Conservation (phyloP, 2,888 invertebrate genomes). For the Adelphocoris suturalis region DNA sequence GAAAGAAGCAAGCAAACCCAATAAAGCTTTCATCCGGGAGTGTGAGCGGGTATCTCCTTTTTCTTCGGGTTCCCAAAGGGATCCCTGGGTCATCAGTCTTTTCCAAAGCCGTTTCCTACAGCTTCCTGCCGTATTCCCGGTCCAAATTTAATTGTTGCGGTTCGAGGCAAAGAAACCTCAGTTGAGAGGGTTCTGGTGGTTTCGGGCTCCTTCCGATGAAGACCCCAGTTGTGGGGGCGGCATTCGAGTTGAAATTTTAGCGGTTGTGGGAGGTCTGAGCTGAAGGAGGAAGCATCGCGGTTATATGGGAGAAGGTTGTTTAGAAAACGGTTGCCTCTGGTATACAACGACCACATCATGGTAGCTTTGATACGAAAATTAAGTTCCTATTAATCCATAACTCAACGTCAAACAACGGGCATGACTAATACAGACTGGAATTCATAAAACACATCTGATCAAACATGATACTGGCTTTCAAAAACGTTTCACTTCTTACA, state of each 20-base stretch:
- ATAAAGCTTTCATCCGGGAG: background rate
- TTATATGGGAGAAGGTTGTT: background rate
- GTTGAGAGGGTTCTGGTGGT: background rate
- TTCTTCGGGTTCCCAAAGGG: background rate
- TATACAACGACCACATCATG: no score
- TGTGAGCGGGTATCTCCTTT: conserved; percentile 3
- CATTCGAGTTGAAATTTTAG: background rate
- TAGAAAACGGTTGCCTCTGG: background rate
- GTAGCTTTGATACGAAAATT: no score
- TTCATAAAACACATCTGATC: no score
- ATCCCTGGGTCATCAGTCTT: conserved; percentile 21
- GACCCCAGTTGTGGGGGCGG: background rate
- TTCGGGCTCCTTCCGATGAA: background rate
- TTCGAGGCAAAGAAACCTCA: conserved; percentile 7
- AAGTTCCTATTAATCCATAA: no score
- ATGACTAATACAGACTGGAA: no score
- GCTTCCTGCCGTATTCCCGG: background rate
- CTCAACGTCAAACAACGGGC: no score
- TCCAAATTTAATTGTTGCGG: conserved; percentile 31
- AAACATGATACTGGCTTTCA: no score
- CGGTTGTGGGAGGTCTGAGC: background rate
- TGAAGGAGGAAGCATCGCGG: background rate
- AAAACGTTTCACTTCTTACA: no score
- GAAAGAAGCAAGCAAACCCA: background rate
- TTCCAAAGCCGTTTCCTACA: conserved; percentile 1